phyloP scores from a whole-genome alignment of 1,140 invertebrate species.

The Eufriesea mexicana region DNA sequence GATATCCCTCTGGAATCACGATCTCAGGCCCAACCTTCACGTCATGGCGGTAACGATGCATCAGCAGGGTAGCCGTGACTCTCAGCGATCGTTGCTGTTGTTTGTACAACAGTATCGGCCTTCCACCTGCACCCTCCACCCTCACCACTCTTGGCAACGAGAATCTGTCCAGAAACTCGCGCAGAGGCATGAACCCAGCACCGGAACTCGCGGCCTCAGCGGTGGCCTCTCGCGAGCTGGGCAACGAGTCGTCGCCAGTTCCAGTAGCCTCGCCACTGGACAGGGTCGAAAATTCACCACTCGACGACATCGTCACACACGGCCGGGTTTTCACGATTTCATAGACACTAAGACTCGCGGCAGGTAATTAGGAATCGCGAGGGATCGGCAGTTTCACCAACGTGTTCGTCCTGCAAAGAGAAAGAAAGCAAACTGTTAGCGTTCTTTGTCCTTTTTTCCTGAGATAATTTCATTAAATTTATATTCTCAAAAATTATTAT shows the following conservation, averaged over 20 bases:
- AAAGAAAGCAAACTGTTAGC: neutral
- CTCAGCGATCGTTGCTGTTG: slow-evolving; percentile 74
- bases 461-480: too few species aligned
- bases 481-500: too few species aligned
- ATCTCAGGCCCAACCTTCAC: slow-evolving; percentile 77
- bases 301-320: slow-evolving; percentile 73
- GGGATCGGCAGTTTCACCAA: neutral
- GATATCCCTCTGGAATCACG: slow-evolving; percentile 79
- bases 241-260: slow-evolving; percentile 77
- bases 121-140: slow-evolving; percentile 76
- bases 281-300: slow-evolving; percentile 77
- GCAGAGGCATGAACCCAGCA: slow-evolving; percentile 73
- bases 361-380: neutral
- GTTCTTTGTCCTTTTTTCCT: too few species aligned
- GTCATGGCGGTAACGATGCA: slow-evolving; percentile 76
- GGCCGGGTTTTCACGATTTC: slow-evolving; percentile 1
- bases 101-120: slow-evolving; percentile 78
- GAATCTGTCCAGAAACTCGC: slow-evolving; percentile 78
- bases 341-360: slow-evolving; percentile 12
- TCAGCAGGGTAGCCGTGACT: slow-evolving; percentile 74
- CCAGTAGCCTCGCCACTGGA: slow-evolving; percentile 79
- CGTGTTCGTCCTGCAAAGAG: neutral
- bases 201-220: slow-evolving; percentile 73
- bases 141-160: slow-evolving; percentile 77
- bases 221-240: slow-evolving; percentile 76